phyloP scores from a whole-genome alignment of 1,140 invertebrate genomes.

The Dryas iulia region DNA sequence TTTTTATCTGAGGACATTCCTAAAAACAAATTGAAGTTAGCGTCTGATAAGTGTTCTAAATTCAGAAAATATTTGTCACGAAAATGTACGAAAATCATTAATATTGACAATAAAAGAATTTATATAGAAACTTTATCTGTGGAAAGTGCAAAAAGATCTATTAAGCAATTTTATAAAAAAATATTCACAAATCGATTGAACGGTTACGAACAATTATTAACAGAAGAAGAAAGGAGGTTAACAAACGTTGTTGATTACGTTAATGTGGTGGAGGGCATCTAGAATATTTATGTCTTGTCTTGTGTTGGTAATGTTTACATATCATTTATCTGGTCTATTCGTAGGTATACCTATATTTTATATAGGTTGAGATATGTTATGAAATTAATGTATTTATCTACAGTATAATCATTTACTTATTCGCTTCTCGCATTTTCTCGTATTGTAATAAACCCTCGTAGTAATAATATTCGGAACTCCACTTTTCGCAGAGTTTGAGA shows the following conservation, averaged over 20 bases:
- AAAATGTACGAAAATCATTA: constrained; percentile 42
- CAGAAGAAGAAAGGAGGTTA: constrained; percentile 78
- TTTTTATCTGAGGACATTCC: constrained; percentile 40
- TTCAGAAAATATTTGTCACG: constrained; percentile 49
- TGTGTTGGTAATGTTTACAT: constrained; percentile 16
- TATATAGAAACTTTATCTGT: constrained; percentile 61
- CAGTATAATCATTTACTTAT: too few relatives aligned
- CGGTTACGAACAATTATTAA: constrained; percentile 68
- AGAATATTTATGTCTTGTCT: constrained; percentile 30
- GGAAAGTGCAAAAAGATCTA: constrained; percentile 58
- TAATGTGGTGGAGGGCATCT: constrained; percentile 60
- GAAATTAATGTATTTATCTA: neutral
- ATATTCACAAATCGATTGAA: constrained; percentile 52
- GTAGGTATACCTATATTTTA: neutral
- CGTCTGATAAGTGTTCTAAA: constrained; percentile 41
- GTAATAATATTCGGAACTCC: too few relatives aligned
- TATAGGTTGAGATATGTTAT: neutral
- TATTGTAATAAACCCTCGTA: constrained; percentile 5
- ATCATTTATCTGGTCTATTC: constrained; percentile 6
- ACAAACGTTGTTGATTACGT: constrained; percentile 46
- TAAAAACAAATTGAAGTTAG: constrained; percentile 29
- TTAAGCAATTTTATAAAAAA: constrained; percentile 49
- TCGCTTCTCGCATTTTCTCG: too few relatives aligned
- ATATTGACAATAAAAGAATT: constrained; percentile 50
- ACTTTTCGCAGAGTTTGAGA: too few relatives aligned